A percentile compares a stretch with the other conserved stretches of the same genome.
phyloP scores from a whole-genome alignment of 2,888 invertebrate species.

The Drosophila merina region DNA sequence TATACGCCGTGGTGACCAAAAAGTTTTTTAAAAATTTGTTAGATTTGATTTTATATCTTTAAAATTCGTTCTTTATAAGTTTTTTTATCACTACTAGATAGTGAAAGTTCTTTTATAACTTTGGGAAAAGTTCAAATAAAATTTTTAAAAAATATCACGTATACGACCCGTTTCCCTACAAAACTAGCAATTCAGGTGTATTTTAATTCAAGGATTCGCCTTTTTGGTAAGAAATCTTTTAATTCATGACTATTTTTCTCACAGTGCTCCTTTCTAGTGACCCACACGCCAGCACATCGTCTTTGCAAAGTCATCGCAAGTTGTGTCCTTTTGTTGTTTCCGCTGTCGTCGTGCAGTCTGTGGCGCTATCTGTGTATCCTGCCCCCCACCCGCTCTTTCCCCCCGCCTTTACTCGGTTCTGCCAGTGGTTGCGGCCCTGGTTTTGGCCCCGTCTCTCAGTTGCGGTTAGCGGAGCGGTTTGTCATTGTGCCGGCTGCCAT shows the following conservation, averaged over 20 bases:
- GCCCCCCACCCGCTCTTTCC: not conserved
- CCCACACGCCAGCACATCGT: slow-evolving; percentile 44
- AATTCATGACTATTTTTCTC: slow-evolving; percentile 1
- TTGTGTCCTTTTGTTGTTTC: slow-evolving; percentile 78
- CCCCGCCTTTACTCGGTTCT: not conserved
- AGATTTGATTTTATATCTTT: no score
- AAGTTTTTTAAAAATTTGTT: not conserved
- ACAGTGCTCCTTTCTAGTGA: slow-evolving; percentile 18
- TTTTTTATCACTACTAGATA: no score
- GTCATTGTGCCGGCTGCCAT: slow-evolving; percentile 72
- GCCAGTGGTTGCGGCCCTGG: slow-evolving; percentile 17
- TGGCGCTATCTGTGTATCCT: slow-evolving; percentile 40
- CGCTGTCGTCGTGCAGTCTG: slow-evolving; percentile 55
- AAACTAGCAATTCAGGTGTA: no score
- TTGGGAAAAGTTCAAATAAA: no score
- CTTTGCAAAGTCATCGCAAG: slow-evolving; percentile 56
- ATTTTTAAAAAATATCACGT: not conserved
- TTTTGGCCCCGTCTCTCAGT: slow-evolving; percentile 34
- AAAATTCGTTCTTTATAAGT: no score
- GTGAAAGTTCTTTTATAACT: no score
- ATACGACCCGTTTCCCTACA: not conserved
- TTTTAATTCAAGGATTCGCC: no score
- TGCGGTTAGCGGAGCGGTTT: slow-evolving; percentile 80
- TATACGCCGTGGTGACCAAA: not conserved
- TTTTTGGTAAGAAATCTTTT: no score